Evolutionary conservation across 2,113 vertebrate genomes (phyloP), one percentile per base, ranked within the genome.

Genomic region (Chaenogobius annularis): DNA sequence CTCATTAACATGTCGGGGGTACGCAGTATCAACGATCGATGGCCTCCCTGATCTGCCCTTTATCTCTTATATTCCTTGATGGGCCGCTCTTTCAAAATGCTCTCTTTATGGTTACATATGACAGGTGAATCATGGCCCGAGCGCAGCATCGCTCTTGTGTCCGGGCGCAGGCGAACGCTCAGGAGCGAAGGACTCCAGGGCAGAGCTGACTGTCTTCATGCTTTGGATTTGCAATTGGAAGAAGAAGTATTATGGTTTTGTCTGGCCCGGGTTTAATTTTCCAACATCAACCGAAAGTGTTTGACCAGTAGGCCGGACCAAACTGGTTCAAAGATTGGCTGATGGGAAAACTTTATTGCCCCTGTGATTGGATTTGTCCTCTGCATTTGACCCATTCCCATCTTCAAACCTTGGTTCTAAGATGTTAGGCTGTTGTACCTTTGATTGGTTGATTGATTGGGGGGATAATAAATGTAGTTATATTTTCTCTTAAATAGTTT

Each of bases 21-120:
- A 89, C 78, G 79, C 82, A 10, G 69, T 78, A 58, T 83, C 80
- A 73, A 43, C 81, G 86, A 92, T 93, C 91, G 86, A 93, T 93
- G 85, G 71, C 73, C 85, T 85, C 72, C 83, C 79, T 87, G 86
- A 89, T 89, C 89, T 88, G 88, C 88, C 88, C 87, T 93, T 92
- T 91, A 91, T 93, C 92, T 92, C 91, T 92, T 89, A 92, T 93
- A 93, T 87, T 87, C 90, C 92, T 92, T 84, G 92, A 93, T 86
- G 87, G 86, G 92, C 86, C 87, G 63, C 89, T 92, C 90, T 91
- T 90, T 92, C 89, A 91, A 89, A 90, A 91, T 89, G 90, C 84
- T 83, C 87, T 87, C 81, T 87, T 82, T 86, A 81, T 86, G 84
- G 83, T 87, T 90, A 92, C 91, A 91, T 92, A 92, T 83, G 87